A percentile compares a stretch with the other conserved stretches of the same genome.
These are phyloP conservation scores for Acyrthosiphon pisum DNA, from an alignment of 1,140 invertebrate species.

Conservation along the genomic window DNA sequence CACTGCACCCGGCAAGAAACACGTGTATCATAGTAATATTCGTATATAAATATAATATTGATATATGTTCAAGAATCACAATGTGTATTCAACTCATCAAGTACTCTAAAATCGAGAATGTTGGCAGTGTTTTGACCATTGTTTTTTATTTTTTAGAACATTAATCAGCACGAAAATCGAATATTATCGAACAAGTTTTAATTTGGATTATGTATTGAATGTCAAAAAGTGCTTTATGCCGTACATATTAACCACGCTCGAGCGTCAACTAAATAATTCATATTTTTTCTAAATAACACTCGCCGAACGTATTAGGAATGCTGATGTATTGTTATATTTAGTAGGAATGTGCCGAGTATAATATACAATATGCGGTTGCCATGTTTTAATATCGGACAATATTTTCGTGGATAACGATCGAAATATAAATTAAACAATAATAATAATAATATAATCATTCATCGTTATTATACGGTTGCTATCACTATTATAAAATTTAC, in stretches of 20 bases:
- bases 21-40: constrained; percentile 42
- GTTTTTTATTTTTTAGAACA: neutral
- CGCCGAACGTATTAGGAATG: neutral
- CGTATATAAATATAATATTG: neutral
- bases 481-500: neutral
- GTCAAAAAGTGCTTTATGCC: constrained; percentile 7
- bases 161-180: constrained; percentile 51
- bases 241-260: constrained; percentile 20
- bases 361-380: neutral
- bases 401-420: neutral
- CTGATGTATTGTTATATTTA: neutral
- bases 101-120: constrained; percentile 50
- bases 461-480: neutral
- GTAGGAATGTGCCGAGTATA: too few relatives aligned
- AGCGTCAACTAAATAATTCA: constrained; percentile 50
- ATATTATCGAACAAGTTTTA: constrained; percentile 54
- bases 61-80: neutral
- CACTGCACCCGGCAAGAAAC: neutral
- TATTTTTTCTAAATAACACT: constrained; percentile 15
- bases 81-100: constrained; percentile 32
- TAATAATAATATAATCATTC: neutral
- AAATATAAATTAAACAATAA: neutral
- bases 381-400: neutral
- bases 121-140: constrained; percentile 53
- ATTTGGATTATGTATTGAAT: constrained; percentile 50